Evolutionary conservation across 2,797 vertebrate species (phyloP).

Genomic region (Tenualosa ilisha): DNA sequence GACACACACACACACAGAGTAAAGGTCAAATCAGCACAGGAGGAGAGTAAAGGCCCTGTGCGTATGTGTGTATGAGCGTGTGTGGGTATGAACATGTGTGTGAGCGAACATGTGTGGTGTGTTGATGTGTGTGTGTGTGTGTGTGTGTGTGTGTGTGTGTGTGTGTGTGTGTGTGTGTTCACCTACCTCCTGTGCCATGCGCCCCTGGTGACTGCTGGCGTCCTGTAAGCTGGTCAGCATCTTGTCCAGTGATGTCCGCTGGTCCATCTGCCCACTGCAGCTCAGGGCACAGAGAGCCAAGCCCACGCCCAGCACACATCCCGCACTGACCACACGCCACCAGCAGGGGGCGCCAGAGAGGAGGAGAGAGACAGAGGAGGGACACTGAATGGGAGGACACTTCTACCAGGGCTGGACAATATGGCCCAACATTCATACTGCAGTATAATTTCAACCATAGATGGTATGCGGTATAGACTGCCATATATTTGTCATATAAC

Average conservation of each 20-base stretch:
- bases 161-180: background rate
- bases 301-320: constrained; percentile 87
- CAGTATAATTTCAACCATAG: no score
- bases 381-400: background rate
- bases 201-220: constrained; percentile 69
- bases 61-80: background rate
- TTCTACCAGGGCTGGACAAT: no score
- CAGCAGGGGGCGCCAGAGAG: no score
- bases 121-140: background rate
- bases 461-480: no score
- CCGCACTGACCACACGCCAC: constrained; percentile 71
- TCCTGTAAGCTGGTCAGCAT: constrained; percentile 76
- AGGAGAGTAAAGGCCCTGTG: background rate
- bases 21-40: no score
- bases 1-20: background rate
- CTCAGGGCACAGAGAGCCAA: constrained; percentile 84
- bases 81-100: background rate
- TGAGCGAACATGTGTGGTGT: no score
- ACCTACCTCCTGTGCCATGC: constrained; percentile 58
- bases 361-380: background rate
- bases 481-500: no score
- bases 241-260: constrained; percentile 69
- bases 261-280: constrained; percentile 75
- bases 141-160: background rate
- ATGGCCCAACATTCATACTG: no score